phyloP scores from a whole-genome alignment of 2,797 vertebrate species.

The Scolopax rusticola region DNA sequence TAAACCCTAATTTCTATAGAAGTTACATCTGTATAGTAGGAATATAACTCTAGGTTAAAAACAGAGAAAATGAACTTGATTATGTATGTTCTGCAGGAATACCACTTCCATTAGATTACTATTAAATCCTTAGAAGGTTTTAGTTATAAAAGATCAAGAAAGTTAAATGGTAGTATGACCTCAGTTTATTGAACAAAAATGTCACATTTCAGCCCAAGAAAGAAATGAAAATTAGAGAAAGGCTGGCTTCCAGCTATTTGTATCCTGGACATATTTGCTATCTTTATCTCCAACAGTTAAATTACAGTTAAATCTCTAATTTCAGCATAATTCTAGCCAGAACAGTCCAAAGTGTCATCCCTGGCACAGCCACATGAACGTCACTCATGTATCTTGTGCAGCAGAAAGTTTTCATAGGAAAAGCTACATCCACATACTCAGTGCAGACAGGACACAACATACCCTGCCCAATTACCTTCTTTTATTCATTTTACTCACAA shows the following conservation, averaged over 20 bases:
- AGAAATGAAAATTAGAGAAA: neutral
- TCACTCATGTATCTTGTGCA: neutral
- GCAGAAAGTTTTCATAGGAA: neutral
- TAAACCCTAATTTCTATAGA: neutral
- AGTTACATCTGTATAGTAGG: neutral
- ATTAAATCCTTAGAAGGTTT: neutral
- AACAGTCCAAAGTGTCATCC: neutral
- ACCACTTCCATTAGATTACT: neutral
- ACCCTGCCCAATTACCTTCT: neutral
- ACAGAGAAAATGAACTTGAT: neutral
- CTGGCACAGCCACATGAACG: neutral
- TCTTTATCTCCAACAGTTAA: neutral
- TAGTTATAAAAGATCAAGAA: neutral
- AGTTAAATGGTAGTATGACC: neutral
- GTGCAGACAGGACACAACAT: neutral
- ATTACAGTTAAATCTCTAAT: neutral
- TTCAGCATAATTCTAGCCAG: neutral
- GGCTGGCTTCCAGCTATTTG: neutral
- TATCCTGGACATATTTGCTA: neutral
- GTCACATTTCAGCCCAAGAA: neutral
- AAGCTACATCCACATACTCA: rapidly evolving
- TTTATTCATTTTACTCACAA: neutral
- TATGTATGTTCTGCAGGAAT: neutral
- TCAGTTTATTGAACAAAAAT: neutral
- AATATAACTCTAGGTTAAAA: neutral